Conservation (phyloP, 2,113 vertebrate species). For the Nansenia antarctica region DNA sequence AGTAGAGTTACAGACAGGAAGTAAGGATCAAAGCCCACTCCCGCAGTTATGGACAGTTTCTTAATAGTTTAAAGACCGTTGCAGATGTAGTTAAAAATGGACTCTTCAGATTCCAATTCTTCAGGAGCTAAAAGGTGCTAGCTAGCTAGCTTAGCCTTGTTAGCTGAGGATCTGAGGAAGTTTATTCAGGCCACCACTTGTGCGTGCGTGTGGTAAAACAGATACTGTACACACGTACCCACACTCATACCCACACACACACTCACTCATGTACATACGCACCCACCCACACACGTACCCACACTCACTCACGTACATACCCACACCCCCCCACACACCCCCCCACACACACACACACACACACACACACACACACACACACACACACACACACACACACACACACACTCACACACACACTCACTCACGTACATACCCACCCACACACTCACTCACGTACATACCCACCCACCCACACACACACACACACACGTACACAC, state of each 20-base stretch:
- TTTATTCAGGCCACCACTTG: conserved; percentile 13
- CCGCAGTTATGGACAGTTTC: not conserved
- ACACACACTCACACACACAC: not conserved
- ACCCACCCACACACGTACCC: not conserved
- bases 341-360: not conserved
- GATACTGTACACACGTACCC: too few species aligned
- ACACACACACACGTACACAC: not conserved
- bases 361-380: not conserved
- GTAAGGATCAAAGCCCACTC: not conserved
- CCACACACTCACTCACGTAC: not conserved
- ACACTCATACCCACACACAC: not conserved
- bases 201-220: conserved; percentile 29
- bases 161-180: conserved; percentile 11
- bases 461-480: not conserved
- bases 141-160: not conserved
- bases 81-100: not conserved
- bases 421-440: not conserved
- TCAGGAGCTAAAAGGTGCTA: not conserved
- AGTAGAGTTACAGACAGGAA: not conserved
- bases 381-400: not conserved
- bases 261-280: not conserved
- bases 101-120: not conserved
- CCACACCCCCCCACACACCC: too few species aligned
- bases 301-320: too few species aligned
- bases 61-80: not conserved